Conservation (phyloP, 1,140 invertebrate genomes). For the Megalopta genalis region DNA sequence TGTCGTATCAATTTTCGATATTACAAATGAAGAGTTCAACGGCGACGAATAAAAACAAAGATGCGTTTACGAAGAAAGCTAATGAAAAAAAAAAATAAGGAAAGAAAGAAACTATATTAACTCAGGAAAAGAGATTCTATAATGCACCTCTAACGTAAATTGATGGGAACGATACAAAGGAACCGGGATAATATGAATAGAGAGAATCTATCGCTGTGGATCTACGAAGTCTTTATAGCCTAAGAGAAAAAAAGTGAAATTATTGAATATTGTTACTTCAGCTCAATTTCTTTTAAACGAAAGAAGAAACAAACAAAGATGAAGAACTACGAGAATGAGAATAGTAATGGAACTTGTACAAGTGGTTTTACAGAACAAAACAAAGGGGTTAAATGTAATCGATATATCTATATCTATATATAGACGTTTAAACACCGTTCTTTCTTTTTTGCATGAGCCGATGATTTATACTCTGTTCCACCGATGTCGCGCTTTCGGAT, state of each 20-base stretch:
- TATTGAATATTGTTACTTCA: slow-evolving; percentile 15
- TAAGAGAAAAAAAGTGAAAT: slow-evolving; percentile 32
- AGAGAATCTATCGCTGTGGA: slow-evolving; percentile 7
- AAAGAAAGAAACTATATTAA: slow-evolving; percentile 57
- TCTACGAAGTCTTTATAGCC: slow-evolving; percentile 26
- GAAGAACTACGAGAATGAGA: too few relatives aligned
- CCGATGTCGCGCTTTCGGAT: slow-evolving; percentile 48
- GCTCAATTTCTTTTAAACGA: slow-evolving; percentile 25
- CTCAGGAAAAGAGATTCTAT: slow-evolving; percentile 70
- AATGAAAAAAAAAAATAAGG: background rate
- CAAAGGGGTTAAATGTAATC: background rate
- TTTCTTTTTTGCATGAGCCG: slow-evolving; percentile 1
- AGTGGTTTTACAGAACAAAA: too few relatives aligned
- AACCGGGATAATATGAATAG: slow-evolving; percentile 27
- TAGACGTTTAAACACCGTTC: background rate
- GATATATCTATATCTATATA: too few relatives aligned
- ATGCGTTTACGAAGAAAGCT: background rate
- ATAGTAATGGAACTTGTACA: background rate
- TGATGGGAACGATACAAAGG: slow-evolving; percentile 16
- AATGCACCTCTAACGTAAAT: slow-evolving; percentile 38
- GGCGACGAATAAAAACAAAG: background rate
- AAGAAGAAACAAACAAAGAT: background rate
- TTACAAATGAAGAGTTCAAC: slow-evolving; percentile 39
- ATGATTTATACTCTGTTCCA: slow-evolving; percentile 27
- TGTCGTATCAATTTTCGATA: slow-evolving; percentile 67